Percentiles rank a stretch among this genome's conserved stretches.
Evolutionary conservation across 2,113 vertebrate species (phyloP).

Genomic region (Cynocephalus volans): DNA sequence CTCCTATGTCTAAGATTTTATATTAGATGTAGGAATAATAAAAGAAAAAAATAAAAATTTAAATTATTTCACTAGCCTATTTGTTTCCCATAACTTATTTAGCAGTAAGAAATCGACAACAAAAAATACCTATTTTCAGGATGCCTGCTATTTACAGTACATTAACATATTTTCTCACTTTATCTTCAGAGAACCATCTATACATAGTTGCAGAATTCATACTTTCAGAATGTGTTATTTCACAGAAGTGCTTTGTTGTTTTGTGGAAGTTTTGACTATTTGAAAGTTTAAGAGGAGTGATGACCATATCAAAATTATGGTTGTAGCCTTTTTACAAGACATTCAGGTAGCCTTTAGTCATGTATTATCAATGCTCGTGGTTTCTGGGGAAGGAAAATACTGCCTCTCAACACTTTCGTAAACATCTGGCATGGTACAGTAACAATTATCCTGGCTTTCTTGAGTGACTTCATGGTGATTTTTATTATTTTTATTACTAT

Average conservation of each 20-base stretch:
- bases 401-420: too few species aligned
- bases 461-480: neutral
- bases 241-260: neutral
- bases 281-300: neutral
- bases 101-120: neutral
- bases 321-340: neutral
- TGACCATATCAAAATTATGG: neutral
- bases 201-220: neutral
- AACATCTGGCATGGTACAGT: accelerated
- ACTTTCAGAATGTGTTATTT: neutral
- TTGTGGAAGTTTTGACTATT: neutral
- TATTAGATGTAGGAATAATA: constrained; percentile 10
- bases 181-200: neutral
- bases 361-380: accelerated
- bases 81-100: neutral
- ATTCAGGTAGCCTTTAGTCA: too few species aligned
- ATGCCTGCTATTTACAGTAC: neutral
- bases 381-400: neutral
- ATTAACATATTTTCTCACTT: neutral
- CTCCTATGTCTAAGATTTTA: neutral
- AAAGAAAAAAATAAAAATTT: neutral
- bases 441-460: neutral
- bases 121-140: neutral
- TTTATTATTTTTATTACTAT: neutral
- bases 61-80: constrained; percentile 6